Base-by-base conservation (phyloP, 2,797 vertebrate genomes). In the Sitta carolinensis region DNA sequence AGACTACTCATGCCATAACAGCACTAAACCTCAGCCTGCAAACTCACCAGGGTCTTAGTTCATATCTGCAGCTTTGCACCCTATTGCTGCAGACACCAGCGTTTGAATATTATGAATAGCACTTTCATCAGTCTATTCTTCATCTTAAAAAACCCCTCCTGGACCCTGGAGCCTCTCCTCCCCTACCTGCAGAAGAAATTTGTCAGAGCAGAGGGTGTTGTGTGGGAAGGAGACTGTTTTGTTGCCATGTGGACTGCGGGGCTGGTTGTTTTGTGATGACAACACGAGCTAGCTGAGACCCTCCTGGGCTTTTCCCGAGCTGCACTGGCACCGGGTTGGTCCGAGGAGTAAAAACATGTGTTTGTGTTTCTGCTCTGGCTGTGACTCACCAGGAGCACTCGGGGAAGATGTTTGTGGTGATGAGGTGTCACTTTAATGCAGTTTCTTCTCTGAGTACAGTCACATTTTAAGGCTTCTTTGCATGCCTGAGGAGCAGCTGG, bases 371-470 rank as follows among this genome's bases (percentile, higher is more conserved):
- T 34, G 82, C 68, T 55, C 47, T 12, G 19, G 6, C 2, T 20
- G 17, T 91, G 94, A 96, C 68, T 94, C 94, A 88, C 94, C 78
- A 20, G 69, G 23, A 93, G 10, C 87, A 16, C 3, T 3, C 0
- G 2, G 96, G 94, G 90, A 87, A 73, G 85, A 93, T 38, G 90
- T 16, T 27, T 86, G 91, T 30, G 91, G 54, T 95, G 45, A 96
- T 48, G 93, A 96, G 93, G 95, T 96, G 96, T 90, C 85, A 4
- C 32, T 82, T 95, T 82, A 59, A 59, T 73, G 27, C 91, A 15
- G 66, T 91, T 66, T 7, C 69, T 90, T 54, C 83, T 22, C 87
- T 58, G 79, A 57, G 16, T 1, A 0, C 50, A 26, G 84, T 38
- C 85, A 22, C 75, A 10, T 91, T 94, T 83, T 55, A 3, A 69